Conservation (phyloP, 2,113 vertebrate species). For the Centropus unirufus region DNA sequence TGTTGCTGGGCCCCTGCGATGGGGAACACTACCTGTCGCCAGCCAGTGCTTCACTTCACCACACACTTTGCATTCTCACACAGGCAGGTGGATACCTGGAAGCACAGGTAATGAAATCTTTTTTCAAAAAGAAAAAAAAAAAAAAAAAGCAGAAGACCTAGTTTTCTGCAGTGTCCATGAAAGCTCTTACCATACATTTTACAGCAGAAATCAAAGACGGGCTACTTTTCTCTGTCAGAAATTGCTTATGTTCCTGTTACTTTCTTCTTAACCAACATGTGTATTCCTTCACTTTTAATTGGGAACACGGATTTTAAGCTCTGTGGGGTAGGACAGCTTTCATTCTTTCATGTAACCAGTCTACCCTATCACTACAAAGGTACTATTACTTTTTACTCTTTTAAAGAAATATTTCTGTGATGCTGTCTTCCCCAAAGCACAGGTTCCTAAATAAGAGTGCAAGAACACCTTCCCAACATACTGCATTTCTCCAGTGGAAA, state of each 20-base stretch:
- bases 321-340: neutral
- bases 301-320: neutral
- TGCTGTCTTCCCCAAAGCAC: neutral
- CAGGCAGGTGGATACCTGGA: neutral
- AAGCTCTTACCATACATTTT: neutral
- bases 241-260: neutral
- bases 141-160: neutral
- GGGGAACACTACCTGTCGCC: fast-evolving
- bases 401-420: neutral
- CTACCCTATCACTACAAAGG: neutral
- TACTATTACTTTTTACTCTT: neutral
- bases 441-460: neutral
- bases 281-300: neutral
- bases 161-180: neutral
- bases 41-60: neutral
- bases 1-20: neutral
- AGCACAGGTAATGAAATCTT: neutral
- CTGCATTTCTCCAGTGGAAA: neutral
- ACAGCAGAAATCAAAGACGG: neutral
- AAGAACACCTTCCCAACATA: neutral
- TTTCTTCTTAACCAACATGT: neutral
- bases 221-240: neutral
- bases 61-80: neutral
- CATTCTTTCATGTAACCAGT: neutral
- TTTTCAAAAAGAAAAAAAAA: neutral